These are phyloP conservation scores for Gymnosoma rotundatum DNA, from an alignment of 2,888 invertebrate genomes.

Conservation along the genomic window DNA sequence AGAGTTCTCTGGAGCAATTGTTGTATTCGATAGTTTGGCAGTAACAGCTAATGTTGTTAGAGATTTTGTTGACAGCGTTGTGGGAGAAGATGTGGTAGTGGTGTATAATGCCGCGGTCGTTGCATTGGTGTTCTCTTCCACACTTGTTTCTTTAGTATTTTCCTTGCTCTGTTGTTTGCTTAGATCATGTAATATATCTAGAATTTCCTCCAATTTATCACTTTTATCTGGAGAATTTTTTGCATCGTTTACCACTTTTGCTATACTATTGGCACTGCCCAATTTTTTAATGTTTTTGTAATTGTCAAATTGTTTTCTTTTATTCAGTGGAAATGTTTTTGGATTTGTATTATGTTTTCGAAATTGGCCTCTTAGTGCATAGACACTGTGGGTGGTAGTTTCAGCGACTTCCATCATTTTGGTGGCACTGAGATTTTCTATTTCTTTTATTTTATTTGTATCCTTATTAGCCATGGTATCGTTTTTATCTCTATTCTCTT, in stretches of 20 bases:
- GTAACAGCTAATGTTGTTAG: neutral
- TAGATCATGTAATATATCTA: constrained; percentile 76
- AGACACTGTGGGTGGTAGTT: constrained; percentile 72
- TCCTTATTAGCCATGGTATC: constrained; percentile 3
- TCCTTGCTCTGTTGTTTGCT: constrained; percentile 71
- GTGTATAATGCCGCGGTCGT: neutral
- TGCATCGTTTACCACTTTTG: neutral
- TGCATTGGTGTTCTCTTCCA: neutral
- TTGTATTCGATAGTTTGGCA: neutral
- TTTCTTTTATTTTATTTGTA: neutral
- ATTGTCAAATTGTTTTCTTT: constrained; percentile 45
- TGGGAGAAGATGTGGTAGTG: neutral
- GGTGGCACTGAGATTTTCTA: neutral
- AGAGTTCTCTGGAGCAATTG: neutral
- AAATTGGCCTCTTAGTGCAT: constrained; percentile 77
- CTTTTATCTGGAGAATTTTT: constrained; percentile 59
- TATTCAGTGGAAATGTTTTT: constrained; percentile 3
- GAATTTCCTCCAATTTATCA: constrained; percentile 76
- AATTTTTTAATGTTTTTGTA: constrained; percentile 45
- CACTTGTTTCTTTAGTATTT: neutral
- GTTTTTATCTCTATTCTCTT: neutral
- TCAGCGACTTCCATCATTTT: constrained; percentile 35
- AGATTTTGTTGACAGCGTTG: neutral
- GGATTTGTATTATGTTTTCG: constrained; percentile 38
- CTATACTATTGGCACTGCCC: constrained; percentile 9